Conservation (phyloP, 2,797 vertebrate species). For the Enteromius radiatus region DNA sequence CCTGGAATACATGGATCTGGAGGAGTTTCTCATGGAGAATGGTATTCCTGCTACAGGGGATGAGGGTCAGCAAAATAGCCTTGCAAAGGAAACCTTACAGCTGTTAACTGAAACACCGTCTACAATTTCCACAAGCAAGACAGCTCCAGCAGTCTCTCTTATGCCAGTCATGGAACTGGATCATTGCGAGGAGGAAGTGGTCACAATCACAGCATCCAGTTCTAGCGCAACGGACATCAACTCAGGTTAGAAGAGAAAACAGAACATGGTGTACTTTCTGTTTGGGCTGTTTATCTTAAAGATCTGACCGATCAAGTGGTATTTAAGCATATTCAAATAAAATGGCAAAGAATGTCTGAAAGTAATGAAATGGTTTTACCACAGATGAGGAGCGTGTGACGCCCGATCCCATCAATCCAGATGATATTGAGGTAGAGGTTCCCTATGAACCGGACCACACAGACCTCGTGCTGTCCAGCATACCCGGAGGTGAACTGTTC, state of each 20-base stretch:
- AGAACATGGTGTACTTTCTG: background rate
- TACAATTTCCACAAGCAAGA: conserved; percentile 1
- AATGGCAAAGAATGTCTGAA: background rate
- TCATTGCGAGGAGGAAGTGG: conserved; percentile 68
- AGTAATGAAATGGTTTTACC: conserved; percentile 59
- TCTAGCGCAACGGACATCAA: conserved; percentile 56
- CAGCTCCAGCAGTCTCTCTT: conserved; percentile 66
- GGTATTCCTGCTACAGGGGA: conserved; percentile 81
- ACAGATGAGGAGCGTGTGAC: conserved; percentile 77
- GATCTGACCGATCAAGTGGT: background rate
- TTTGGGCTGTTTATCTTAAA: background rate
- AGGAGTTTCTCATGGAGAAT: conserved; percentile 95
- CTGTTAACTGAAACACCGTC: conserved; percentile 62
- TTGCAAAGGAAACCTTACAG: conserved; percentile 51
- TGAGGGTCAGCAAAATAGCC: conserved; percentile 49
- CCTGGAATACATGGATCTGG: conserved; percentile 97
- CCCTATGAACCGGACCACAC: conserved; percentile 95
- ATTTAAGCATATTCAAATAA: background rate
- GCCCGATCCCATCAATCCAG: conserved; percentile 83
- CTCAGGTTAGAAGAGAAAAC: conserved; percentile 68
- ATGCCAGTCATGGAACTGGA: conserved; percentile 86
- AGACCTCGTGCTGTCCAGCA: conserved; percentile 93
- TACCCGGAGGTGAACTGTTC: conserved; percentile 94
- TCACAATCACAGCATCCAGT: conserved; percentile 65
- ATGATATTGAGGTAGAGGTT: conserved; percentile 87